phyloP scores from a whole-genome alignment of 2,888 invertebrate genomes.

The Argynnis bischoffii region DNA sequence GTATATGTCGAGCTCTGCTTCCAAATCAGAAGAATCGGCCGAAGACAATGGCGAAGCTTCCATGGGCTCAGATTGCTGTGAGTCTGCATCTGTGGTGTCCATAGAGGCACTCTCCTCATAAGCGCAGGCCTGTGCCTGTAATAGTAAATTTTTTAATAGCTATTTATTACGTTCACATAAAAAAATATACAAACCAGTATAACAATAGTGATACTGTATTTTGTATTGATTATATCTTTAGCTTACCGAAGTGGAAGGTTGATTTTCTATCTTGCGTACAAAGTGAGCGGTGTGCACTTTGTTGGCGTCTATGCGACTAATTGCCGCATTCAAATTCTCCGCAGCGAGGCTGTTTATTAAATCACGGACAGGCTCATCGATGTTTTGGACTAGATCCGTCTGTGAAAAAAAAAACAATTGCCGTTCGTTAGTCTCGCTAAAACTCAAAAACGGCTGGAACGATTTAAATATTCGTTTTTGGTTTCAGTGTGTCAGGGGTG shows the following conservation, averaged over 20 bases:
- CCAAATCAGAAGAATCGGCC: not conserved
- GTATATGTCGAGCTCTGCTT: not conserved
- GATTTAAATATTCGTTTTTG: too few relatives aligned
- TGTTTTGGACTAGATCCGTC: constrained; percentile 29
- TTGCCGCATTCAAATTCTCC: constrained; percentile 32
- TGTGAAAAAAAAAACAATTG: constrained; percentile 1
- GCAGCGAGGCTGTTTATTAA: constrained; percentile 24
- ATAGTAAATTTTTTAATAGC: too few relatives aligned
- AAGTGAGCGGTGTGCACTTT: constrained; percentile 27
- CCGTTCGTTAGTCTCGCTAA: too few relatives aligned
- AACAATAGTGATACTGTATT: too few relatives aligned
- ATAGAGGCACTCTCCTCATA: not conserved
- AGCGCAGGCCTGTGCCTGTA: too few relatives aligned
- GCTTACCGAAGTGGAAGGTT: constrained; percentile 19
- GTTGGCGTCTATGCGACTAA: constrained; percentile 29
- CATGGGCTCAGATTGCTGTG: not conserved
- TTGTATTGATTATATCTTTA: too few relatives aligned
- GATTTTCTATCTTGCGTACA: constrained; percentile 13
- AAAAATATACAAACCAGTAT: too few relatives aligned
- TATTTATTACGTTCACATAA: too few relatives aligned
- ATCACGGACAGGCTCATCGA: constrained; percentile 35
- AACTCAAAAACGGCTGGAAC: too few relatives aligned
- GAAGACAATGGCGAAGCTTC: not conserved
- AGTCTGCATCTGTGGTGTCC: not conserved
- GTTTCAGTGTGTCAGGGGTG: too few relatives aligned